Evolutionary conservation across 2,113 vertebrate genomes (phyloP), one percentile per base, ranked within the genome.

Genomic region (Centropus bengalensis): DNA sequence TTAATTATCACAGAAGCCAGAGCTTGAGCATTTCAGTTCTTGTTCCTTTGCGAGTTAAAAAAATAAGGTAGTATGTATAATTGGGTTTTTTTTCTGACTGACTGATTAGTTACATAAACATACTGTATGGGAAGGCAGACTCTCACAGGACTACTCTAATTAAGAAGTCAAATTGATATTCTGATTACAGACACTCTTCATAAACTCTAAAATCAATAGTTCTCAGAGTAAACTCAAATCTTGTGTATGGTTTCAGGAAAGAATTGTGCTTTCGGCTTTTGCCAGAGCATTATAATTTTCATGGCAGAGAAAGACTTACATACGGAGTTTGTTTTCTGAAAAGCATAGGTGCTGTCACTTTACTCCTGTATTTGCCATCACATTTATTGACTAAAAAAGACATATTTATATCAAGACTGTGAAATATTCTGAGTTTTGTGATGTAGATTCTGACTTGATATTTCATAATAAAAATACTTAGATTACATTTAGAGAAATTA

Each of bases 21-120:
- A 83, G 27, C 52, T 70, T 22, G 44, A 88, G 9, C 58, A 86
- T 52, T 75, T 70, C 49, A 68, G 49, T 82, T 93, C 66, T 77
- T 91, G 18, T 7, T 94, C 22, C 54, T 76, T 44, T 78, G 58
- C 0, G 16, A 88, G 75, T 95, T 84, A 74, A 93, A 80, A 90
- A 91, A 91, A 67, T 68, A 94, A 92, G 81, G 86, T 11, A 79
- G 60, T 28, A 89, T 87, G 85, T 93, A 30, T 70, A 93, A 89
- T 69, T 92, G 40, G 10, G 1, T 10, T 45, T 83, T 95, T 71
- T 84, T 55, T 30, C 38, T 91, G 79, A 36, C 54, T 84, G 26
- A 60, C 77, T 96, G 90, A 94, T 96, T 96, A 90, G 36, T 75
- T 82, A 92, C 80, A 91, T 85, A 93, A 96, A 95, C 38, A 85